Conservation (phyloP, 2,113 vertebrate genomes). For the Colinus virginianus region DNA sequence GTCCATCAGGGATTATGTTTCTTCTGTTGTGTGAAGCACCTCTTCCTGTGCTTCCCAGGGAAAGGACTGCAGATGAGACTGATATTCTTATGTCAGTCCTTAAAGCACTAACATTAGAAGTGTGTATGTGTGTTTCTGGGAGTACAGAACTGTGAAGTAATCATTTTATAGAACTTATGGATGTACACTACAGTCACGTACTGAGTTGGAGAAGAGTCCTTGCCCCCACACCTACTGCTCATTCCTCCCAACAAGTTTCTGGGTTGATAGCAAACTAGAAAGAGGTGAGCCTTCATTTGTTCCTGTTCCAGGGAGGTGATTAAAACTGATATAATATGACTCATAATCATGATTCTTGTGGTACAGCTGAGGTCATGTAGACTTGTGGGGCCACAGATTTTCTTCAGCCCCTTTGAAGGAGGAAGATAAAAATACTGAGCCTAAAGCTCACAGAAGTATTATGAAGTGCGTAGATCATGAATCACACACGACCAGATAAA, state of each 20-base stretch:
- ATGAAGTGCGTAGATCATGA: not conserved
- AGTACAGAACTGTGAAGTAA: not conserved
- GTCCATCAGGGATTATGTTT: not conserved
- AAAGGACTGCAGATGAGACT: not conserved
- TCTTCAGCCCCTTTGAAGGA: not conserved
- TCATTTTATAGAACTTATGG: not conserved
- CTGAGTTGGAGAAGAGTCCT: not conserved
- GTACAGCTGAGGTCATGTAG: not conserved
- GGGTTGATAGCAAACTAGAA: not conserved
- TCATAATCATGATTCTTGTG: not conserved
- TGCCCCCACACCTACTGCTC: not conserved
- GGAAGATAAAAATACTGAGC: not conserved
- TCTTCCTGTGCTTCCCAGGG: not conserved
- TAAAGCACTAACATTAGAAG: not conserved
- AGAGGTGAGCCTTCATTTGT: not conserved
- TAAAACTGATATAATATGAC: not conserved
- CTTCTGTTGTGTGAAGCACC: not conserved
- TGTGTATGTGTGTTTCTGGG: not conserved
- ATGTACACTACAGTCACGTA: not conserved
- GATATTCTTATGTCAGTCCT: not conserved
- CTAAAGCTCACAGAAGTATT: not conserved
- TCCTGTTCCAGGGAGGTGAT: not conserved
- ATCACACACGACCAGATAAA: not conserved
- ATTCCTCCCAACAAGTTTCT: rapidly evolving
- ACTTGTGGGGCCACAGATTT: not conserved